Evolutionary conservation across 1,140 invertebrate species (phyloP), one percentile per base, ranked within the genome.

Genomic region (Pseudomyrmex gracilis): DNA sequence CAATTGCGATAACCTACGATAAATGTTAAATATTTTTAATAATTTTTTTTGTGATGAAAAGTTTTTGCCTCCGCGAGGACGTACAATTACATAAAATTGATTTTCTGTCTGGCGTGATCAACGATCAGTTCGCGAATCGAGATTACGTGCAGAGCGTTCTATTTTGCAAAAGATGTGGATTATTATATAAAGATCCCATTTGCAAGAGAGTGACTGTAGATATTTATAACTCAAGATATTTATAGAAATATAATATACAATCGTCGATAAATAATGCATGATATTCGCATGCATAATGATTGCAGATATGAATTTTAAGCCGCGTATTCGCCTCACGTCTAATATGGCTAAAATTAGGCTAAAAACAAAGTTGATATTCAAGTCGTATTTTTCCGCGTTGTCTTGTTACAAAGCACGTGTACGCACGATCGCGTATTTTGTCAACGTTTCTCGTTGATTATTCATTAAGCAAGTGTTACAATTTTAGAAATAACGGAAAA

Each of bases 151-250:
- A 5, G 3, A 5, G 0, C 34, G 7, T 34, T 0, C 7, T 34
- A 34, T 34, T 34, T 34, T 34, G 34, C 34, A 34, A 34, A 7
- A 7, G 5, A 34, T 34, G 34, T 5, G 5, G 0, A 34, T 34
- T 34, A 34, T 34, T 34, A 34, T 34, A 34, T 34, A 34, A 34
- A 7, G 34, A 34, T 34, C 5, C 0, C 7, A 34, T 34, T 34
- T 34, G 34, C 34, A 5, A 5, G 7, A 34, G 34, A 34, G 4
- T 34, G 9, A 2, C 17, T 53, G 24, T 9, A 20, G 45, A 12
- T 74, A 63, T 74, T 74, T 74, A 63, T 63, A 74, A n/a, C 22
- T 70, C 7, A 43, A 10, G 3, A 49, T 24, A 74, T 20, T 15
- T 34, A 34, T 34, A 34, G 34, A 34, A 34, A n/a, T n/a, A n/a